Evolutionary conservation across 2,888 invertebrate genomes (phyloP).

Genomic region (Drosophila helvetica): DNA sequence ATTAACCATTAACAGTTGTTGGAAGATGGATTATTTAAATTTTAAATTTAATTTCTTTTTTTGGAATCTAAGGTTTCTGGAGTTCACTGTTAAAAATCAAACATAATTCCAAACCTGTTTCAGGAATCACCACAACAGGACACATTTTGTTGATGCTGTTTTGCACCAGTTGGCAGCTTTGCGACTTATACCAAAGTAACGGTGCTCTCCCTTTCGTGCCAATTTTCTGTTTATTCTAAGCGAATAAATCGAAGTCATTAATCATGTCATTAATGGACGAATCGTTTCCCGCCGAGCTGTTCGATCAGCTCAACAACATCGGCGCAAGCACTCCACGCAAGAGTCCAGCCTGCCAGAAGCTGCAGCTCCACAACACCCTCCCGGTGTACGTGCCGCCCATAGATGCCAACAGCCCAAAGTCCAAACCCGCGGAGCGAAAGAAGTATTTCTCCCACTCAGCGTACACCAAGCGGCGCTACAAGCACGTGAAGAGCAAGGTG

Average conservation of each 20-base stretch:
- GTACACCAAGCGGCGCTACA: constrained; percentile 79
- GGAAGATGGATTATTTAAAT: too few species aligned
- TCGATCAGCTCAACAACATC: constrained; percentile 57
- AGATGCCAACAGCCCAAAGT: not conserved
- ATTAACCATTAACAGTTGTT: too few species aligned
- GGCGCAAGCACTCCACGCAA: not conserved
- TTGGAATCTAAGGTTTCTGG: too few species aligned
- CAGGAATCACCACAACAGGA: too few species aligned
- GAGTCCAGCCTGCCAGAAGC: constrained; percentile 29
- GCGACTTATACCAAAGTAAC: not conserved
- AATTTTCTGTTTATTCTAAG: not conserved
- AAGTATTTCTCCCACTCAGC: constrained; percentile 70
- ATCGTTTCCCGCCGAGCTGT: constrained; percentile 78
- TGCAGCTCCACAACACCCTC: constrained; percentile 67
- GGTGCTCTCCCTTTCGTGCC: not conserved
- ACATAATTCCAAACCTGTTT: too few species aligned
- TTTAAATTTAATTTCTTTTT: too few species aligned
- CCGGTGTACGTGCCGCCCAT: constrained; percentile 56
- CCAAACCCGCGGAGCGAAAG: not conserved
- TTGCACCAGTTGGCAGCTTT: too few species aligned
- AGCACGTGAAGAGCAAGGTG: constrained; percentile 82
- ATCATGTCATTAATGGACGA: constrained; percentile 82
- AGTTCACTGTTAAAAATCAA: too few species aligned
- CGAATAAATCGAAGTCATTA: not conserved
- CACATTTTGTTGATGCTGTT: too few species aligned